Evolutionary conservation across 1,140 invertebrate genomes (phyloP), one percentile per base, ranked within the genome.

Genomic region (Lasaia peninsularis): DNA sequence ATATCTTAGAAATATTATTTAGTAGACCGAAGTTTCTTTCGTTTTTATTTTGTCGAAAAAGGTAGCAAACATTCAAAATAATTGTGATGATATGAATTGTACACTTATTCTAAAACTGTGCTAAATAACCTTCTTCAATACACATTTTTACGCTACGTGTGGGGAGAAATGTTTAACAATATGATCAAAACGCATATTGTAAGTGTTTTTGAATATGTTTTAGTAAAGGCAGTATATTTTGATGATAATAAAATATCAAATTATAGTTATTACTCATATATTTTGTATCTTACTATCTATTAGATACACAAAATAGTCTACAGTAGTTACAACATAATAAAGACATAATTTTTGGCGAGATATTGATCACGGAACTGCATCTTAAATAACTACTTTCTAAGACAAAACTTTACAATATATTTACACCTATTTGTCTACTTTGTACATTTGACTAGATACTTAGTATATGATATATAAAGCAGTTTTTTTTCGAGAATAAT

Each of bases 361-460:
- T 69, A 71, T 24, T 65, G 55, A 59, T 67, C 64, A 61, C 62
- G 67, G 66, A 60, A 70, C 35, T 62, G 68, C 62, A 63, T 69
- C 70, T 61, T 60, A 44, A 50, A 63, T 73, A 74, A 37, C 69
- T 74, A 71, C 35, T 18, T n/a, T 62, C 40, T 62, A 55, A 63
- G 63, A 66, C 62, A 55, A 67, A 73, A 71, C 67, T 67, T 70
- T 76, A 80, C 67, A 82, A 62, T 65, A 67, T 78, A 80, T 80
- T 77, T 80, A 78, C 75, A 80, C 35, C 28, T 63, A 68, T 58
- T 55, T 65, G 56, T 58, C 78, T 84, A 87, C 70, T 87, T 85
- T 87, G 84, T 87, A 87, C 84, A 87, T 53, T 78, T 87, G 84
- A 87, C 82, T 87, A 87, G 84, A 86, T 58, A 71, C 72, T 67